Percentiles rank a stretch among this genome's conserved stretches.
These are phyloP conservation scores for Tragopan temminckii DNA, from an alignment of 2,797 vertebrate genomes.

Conservation along the genomic window DNA sequence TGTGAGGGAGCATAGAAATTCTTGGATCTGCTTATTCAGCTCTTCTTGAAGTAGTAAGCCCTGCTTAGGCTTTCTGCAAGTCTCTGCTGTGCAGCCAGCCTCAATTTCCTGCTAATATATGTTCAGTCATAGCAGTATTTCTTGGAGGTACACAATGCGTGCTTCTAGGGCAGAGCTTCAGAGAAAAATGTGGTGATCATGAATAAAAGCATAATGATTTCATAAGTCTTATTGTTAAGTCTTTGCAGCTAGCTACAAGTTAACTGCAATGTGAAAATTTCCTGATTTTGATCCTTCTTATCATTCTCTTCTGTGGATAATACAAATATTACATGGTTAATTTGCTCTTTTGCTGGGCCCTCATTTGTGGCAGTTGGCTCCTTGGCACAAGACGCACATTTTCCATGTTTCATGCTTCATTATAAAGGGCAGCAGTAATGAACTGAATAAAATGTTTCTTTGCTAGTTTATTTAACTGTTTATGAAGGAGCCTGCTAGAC, in stretches of 20 bases:
- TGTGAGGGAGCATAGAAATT: not conserved
- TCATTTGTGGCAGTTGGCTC: not conserved
- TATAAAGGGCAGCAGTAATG: slow-evolving; percentile 16
- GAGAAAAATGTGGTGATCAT: not conserved
- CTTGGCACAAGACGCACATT: not conserved
- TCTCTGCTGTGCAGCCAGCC: not conserved
- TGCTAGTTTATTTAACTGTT: not conserved
- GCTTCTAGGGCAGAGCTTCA: not conserved
- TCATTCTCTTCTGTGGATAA: slow-evolving; percentile 20
- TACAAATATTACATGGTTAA: slow-evolving; percentile 29
- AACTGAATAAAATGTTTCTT: slow-evolving; percentile 17
- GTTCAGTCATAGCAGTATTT: not conserved
- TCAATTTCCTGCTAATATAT: not conserved
- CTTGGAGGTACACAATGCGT: not conserved
- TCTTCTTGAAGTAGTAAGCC: not conserved
- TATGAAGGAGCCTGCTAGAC: not conserved
- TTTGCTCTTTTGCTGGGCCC: slow-evolving; percentile 36
- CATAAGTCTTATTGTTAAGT: not conserved
- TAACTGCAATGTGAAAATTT: not conserved
- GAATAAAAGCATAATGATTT: not conserved
- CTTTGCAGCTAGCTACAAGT: not conserved
- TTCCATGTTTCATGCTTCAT: slow-evolving; percentile 12
- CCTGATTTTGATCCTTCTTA: not conserved
- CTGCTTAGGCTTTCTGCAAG: not conserved
- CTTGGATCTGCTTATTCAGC: not conserved